Percentiles rank a stretch among this genome's conserved stretches.
Conservation (phyloP, 2,797 vertebrate species). For the Pseudotriccus pelzelni region DNA sequence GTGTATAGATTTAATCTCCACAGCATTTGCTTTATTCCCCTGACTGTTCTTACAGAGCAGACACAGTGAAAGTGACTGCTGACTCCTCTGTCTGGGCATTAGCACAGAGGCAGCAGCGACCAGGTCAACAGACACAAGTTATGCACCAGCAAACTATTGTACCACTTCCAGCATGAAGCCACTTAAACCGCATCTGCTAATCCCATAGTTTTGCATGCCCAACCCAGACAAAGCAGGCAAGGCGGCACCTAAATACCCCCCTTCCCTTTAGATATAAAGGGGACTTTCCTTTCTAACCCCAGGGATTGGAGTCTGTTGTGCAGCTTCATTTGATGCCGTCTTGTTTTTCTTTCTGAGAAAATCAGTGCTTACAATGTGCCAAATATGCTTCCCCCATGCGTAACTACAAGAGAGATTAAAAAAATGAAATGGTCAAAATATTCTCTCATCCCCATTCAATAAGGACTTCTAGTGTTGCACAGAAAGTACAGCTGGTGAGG, state of each 20-base stretch:
- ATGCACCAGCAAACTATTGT: slow-evolving; percentile 43
- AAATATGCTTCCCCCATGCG: background rate
- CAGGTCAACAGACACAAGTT: slow-evolving; percentile 52
- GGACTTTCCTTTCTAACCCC: slow-evolving; percentile 34
- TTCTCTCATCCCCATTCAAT: background rate
- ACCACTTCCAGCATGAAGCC: background rate
- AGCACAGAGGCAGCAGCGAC: background rate
- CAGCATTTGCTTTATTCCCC: slow-evolving; percentile 37
- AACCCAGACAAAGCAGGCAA: slow-evolving; percentile 3
- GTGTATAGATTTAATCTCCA: slow-evolving; percentile 15
- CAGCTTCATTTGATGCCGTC: background rate
- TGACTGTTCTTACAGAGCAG: slow-evolving; percentile 22
- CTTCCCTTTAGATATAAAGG: background rate
- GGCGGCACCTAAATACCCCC: slow-evolving; percentile 11
- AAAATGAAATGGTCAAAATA: background rate
- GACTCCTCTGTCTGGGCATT: slow-evolving; percentile 70
- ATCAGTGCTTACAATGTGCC: background rate
- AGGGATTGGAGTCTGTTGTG: background rate
- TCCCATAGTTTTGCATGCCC: background rate
- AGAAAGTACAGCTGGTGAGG: background rate
- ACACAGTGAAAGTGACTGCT: slow-evolving; percentile 52
- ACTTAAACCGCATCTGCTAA: slow-evolving; percentile 31
- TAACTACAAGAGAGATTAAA: background rate
- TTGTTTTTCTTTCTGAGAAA: slow-evolving; percentile 29
- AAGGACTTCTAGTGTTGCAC: background rate